Evolutionary conservation across 2,113 vertebrate genomes (phyloP), one percentile per base, ranked within the genome.

Genomic region (Galbula dea): DNA sequence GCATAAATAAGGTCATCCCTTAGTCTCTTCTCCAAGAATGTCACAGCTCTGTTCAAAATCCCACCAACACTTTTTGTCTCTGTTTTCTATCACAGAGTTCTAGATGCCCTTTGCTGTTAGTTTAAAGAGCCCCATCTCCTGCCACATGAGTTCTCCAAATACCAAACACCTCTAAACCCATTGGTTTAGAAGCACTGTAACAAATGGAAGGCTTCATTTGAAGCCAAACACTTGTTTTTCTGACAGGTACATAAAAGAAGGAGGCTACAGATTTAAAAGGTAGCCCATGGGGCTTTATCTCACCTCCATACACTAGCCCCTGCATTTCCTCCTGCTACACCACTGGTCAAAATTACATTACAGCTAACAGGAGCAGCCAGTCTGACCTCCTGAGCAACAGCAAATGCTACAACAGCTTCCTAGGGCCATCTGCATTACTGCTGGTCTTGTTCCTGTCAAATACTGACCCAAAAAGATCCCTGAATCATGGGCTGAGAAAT

Each of bases 311-410:
- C 4, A n/a, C 34, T 1, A 1, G 49, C 9, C 48, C 22, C 34
- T 22, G 12, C 19, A 2, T 13, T 12, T 30, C 32, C 32, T 46
- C 43, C 34, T 49, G 8, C 48, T 22, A 4, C 2, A 3, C 7
- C 5, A 19, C 67, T 19, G 22, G 36, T 16, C 57, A 29, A 58
- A 52, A 15, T 3, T 39, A 15, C 3, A 1, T 1, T 29, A 41
- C 67, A 57, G 66, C n/a, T 16, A 19, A n/a, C 17, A 24, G n/a
- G 29, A 65, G 43, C 46, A 29, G 15, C 55, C 34, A 2, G 1
- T 16, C 32, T 7, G n/a, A 43, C 43, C 49, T 19, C 72, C 36
- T 0, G 0, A 16, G 22, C 16, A 49, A 58, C 68, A 61, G 71
- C 39, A 66, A 66, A 69, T 1, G 10, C 48, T 6, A 17, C 11